Evolutionary conservation across 2,797 vertebrate species (phyloP).

Genomic region (Falco rusticolus): DNA sequence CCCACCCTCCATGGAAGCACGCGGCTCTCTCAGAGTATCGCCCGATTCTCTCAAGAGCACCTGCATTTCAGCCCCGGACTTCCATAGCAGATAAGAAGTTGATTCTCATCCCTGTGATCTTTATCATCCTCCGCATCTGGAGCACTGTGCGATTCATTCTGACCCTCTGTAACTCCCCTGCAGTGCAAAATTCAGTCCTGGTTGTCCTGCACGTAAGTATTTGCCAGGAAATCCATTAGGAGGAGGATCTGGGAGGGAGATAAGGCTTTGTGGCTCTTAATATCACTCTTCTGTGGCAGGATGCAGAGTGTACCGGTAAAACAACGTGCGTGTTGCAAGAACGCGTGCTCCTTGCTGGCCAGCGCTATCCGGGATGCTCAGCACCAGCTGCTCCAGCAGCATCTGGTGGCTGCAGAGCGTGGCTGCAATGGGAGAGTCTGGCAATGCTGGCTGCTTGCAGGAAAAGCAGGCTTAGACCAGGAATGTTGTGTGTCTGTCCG

Average conservation of each 20-base stretch:
- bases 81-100: slow-evolving; percentile 90
- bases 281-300: rapidly evolving
- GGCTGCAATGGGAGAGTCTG: rapidly evolving
- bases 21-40: slow-evolving; percentile 92
- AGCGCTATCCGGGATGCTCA: neutral
- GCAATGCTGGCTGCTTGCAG: rapidly evolving
- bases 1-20: slow-evolving; percentile 74
- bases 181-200: slow-evolving; percentile 82
- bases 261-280: rapidly evolving
- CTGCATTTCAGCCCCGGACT: slow-evolving; percentile 70
- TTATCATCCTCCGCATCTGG: slow-evolving; percentile 92
- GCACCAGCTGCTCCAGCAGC: neutral
- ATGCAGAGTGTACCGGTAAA: neutral
- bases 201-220: slow-evolving; percentile 91
- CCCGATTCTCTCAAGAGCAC: slow-evolving; percentile 83
- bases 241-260: neutral
- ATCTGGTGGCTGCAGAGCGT: neutral
- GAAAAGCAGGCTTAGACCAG: neutral
- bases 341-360: rapidly evolving
- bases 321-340: too few relatives aligned
- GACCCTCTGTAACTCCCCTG: slow-evolving; percentile 83
- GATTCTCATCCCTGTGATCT: slow-evolving; percentile 93
- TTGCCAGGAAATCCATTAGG: rapidly evolving
- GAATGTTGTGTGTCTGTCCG: rapidly evolving
- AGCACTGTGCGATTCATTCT: slow-evolving; percentile 93